These are phyloP conservation scores for Neopipo cinnamomea DNA, from an alignment of 2,113 vertebrate species.

Conservation along the genomic window DNA sequence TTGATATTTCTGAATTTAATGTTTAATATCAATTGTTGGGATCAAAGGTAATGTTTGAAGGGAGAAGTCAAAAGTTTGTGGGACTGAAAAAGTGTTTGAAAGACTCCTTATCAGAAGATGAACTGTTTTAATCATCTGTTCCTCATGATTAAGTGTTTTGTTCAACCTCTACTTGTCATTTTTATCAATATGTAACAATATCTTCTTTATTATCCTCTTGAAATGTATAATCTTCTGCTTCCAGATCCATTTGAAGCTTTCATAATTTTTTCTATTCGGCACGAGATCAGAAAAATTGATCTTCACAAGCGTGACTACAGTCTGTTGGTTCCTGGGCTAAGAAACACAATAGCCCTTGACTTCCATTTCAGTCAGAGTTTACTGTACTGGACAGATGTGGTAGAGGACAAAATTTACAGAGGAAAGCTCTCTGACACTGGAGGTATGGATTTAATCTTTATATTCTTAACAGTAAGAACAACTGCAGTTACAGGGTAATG, in stretches of 20 bases:
- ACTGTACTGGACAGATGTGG: conserved; percentile 98
- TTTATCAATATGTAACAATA: background rate
- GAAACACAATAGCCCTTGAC: conserved; percentile 97
- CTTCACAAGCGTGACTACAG: conserved; percentile 98
- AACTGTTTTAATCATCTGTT: conserved; percentile 21
- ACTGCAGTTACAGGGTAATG: background rate
- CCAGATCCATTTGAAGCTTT: conserved; percentile 98
- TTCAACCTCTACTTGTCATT: background rate
- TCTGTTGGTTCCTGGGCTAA: conserved; percentile 91
- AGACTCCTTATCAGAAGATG: background rate
- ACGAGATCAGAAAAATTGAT: conserved; percentile 97
- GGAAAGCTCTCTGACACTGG: conserved; percentile 92
- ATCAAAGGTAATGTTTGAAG: background rate
- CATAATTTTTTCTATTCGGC: conserved; percentile 98
- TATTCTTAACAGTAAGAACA: background rate
- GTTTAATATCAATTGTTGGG: background rate
- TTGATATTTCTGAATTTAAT: background rate
- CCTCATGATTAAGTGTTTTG: background rate
- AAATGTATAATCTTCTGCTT: conserved; percentile 49
- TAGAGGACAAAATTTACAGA: conserved; percentile 98
- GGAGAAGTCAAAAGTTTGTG: background rate
- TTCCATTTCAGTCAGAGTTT: conserved; percentile 96
- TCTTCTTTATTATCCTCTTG: background rate
- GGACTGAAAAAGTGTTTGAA: background rate
- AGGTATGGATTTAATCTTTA: conserved; percentile 74